A percentile compares a stretch with the other conserved stretches of the same genome.
These are phyloP conservation scores for Oryctes rhinoceros DNA, from an alignment of 1,140 invertebrate species.

Conservation along the genomic window DNA sequence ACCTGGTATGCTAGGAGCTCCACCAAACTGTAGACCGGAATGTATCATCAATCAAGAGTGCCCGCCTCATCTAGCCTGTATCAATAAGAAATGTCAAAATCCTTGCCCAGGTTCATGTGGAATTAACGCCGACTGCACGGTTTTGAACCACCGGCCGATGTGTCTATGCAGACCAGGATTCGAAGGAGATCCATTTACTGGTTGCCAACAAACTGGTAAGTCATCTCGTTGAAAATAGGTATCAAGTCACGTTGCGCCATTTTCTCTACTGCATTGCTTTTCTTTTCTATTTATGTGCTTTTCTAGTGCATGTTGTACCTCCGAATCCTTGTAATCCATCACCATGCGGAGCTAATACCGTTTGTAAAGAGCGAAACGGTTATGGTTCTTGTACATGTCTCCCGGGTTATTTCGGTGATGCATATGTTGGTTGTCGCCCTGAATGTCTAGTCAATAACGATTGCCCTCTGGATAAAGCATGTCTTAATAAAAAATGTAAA, in stretches of 20 bases:
- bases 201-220: conserved; percentile 76
- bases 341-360: conserved; percentile 82
- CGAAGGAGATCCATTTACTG: conserved; percentile 84
- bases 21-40: conserved; percentile 80
- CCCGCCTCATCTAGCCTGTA: conserved; percentile 78
- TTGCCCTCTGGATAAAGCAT: conserved; percentile 77
- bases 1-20: conserved; percentile 82
- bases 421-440: conserved; percentile 80
- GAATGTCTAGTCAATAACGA: conserved; percentile 85
- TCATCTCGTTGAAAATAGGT: conserved; percentile 42
- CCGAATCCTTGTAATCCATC: conserved; percentile 80
- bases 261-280: conserved; percentile 39
- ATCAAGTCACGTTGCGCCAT: conserved; percentile 1
- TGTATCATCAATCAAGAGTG: conserved; percentile 84
- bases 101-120: conserved; percentile 86
- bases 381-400: conserved; percentile 82
- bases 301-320: conserved; percentile 60
- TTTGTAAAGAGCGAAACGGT: conserved; percentile 80
- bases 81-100: conserved; percentile 78
- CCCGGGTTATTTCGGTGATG: conserved; percentile 83
- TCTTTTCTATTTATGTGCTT: conserved; percentile 44
- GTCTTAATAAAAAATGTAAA: conserved; percentile 82
- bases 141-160: conserved; percentile 79
- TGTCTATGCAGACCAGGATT: conserved; percentile 79
- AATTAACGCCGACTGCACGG: conserved; percentile 80